Base-by-base conservation (phyloP, 2,888 invertebrate genomes). In the Gastracanthus pulcherrimus region DNA sequence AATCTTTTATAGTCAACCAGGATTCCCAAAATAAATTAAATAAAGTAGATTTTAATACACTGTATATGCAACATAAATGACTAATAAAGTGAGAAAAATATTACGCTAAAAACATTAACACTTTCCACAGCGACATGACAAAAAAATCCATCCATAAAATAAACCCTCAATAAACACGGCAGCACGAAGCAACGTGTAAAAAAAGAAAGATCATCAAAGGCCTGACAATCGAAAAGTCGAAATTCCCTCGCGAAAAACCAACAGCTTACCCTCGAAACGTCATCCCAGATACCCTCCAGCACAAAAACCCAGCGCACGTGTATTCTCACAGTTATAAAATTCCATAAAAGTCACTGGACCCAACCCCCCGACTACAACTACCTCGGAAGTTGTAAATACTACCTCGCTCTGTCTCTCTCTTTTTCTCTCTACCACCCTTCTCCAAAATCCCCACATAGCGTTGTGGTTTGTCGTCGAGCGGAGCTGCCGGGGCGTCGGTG, bases 381-480 rank as follows among this genome's bases (percentile, higher is more conserved):
- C 36, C 66, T 67, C 81, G 83, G 81, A 83, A 83, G 81, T 81
- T 81, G 83, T 83, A 83, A 83, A 83, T 83, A 80, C 72, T 69
- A 31, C 7, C n/a, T 36, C 34, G 62, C n/a, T 31, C 34, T n/a
- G 23, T 5, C 16, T 26, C 38, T 36, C 31, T 16, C 70, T 19
- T 38, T 26, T n/a, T 69, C 67, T 31, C 48, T 5, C 45, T 64
- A 7, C 16, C 69, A n/a, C n/a, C n/a, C n/a, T n/a, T 19, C 45
- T 31, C 26, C 26, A 69, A 64, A 51, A 31, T 55, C 31, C 48
- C 79, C 58, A n/a, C n/a, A 29, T 70, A 29, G 31, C 9, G 41
- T 60, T 67, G 81, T 38, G 82, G 77, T 74, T 77, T 62, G 81
- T 77, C 77, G 60, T 64, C 31, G 70, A 2, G 34, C 38, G 29